phyloP scores from a whole-genome alignment of 2,888 invertebrate genomes.

The Helicoverpa assulta region DNA sequence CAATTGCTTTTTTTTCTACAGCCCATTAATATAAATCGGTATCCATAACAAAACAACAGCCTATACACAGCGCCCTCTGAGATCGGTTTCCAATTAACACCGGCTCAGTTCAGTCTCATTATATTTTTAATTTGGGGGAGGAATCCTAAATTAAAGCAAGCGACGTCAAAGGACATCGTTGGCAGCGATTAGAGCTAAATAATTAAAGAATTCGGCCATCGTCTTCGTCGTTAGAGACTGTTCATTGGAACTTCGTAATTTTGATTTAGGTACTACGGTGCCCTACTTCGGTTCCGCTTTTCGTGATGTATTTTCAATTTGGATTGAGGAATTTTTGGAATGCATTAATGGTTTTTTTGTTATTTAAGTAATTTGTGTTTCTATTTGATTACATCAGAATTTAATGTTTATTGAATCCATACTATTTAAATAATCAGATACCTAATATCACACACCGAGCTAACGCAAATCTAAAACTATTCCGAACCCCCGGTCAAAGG shows the following conservation, averaged over 20 bases:
- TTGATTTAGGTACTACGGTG: conserved; percentile 78
- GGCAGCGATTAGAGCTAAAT: conserved; percentile 89
- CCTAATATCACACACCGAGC: too few relatives aligned
- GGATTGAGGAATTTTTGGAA: conserved; percentile 24
- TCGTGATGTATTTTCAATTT: conserved; percentile 61
- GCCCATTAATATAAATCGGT: conserved; percentile 11
- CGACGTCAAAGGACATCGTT: conserved; percentile 89
- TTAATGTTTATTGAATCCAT: too few relatives aligned
- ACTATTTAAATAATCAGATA: too few relatives aligned
- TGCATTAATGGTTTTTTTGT: conserved; percentile 27
- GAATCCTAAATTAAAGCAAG: conserved; percentile 88
- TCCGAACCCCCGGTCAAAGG: too few relatives aligned
- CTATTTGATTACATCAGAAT: too few relatives aligned
- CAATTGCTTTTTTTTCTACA: not conserved
- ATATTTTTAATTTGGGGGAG: conserved; percentile 90
- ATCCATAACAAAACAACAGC: conserved; percentile 53
- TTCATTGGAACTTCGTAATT: conserved; percentile 80
- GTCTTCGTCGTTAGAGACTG: conserved; percentile 87
- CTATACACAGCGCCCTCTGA: conserved; percentile 75
- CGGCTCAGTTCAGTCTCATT: conserved; percentile 87
- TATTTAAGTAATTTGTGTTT: not conserved
- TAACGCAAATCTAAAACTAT: too few relatives aligned
- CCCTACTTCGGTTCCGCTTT: conserved; percentile 65
- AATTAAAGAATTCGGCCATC: conserved; percentile 90
- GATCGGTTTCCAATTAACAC: conserved; percentile 90